Percentiles rank a stretch among this genome's conserved stretches.
phyloP scores from a whole-genome alignment of 2,888 invertebrate species.

The Apamea crenata region DNA sequence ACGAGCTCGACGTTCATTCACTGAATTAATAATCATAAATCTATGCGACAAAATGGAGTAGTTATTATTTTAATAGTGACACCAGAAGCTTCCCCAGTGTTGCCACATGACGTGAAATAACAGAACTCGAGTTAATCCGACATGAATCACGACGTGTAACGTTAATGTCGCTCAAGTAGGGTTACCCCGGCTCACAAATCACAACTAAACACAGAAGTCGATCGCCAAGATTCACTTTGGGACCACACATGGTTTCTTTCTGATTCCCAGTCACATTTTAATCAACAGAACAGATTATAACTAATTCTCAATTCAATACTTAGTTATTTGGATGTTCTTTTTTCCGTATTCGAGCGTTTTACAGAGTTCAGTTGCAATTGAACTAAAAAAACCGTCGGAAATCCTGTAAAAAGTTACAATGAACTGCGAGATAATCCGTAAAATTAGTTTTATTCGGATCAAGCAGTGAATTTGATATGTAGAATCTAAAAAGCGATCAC shows the following conservation, averaged over 20 bases:
- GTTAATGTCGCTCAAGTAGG: conserved; percentile 55
- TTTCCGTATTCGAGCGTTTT: not conserved
- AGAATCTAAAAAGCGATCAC: conserved; percentile 6
- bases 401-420: conserved; percentile 32
- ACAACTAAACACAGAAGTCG: not conserved
- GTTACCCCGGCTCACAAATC: conserved; percentile 38
- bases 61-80: conserved; percentile 47
- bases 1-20: conserved; percentile 38
- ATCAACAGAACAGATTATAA: not conserved
- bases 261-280: conserved; percentile 3
- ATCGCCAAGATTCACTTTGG: conserved; percentile 18
- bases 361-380: not conserved
- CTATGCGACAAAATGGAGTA: conserved; percentile 50
- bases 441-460: conserved; percentile 48
- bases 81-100: conserved; percentile 46
- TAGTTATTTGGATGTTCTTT: not conserved
- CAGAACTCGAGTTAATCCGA: conserved; percentile 60
- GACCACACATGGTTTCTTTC: conserved; percentile 5
- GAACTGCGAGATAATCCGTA: conserved; percentile 39
- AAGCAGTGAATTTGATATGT: conserved; percentile 4
- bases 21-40: conserved; percentile 50
- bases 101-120: conserved; percentile 61
- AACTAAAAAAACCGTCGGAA: conserved; percentile 19
- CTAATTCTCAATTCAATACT: conserved; percentile 10
- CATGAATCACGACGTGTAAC: conserved; percentile 64